Percentiles rank a stretch among this genome's conserved stretches.
phyloP scores from a whole-genome alignment of 2,797 vertebrate genomes.

The Anguilla marmorata region DNA sequence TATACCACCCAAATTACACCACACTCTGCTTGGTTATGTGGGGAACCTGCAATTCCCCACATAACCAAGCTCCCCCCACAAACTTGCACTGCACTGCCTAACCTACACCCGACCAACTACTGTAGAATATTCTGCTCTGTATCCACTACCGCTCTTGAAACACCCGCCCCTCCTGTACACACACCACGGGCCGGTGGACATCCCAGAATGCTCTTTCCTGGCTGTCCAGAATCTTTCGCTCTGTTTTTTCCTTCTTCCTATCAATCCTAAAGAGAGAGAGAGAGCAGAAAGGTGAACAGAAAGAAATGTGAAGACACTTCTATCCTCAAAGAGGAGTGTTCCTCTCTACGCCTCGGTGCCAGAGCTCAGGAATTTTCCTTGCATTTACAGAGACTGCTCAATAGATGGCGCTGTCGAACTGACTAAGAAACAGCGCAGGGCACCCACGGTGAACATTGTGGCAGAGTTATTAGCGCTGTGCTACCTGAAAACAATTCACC shows the following conservation, averaged over 20 bases:
- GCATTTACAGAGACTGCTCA: constrained; percentile 51
- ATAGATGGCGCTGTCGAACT: constrained; percentile 58
- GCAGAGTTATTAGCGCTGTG: background rate
- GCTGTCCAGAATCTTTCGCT: constrained; percentile 95
- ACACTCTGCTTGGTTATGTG: too few species aligned
- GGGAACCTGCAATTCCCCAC: too few species aligned
- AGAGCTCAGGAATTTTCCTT: background rate
- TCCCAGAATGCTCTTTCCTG: constrained; percentile 98
- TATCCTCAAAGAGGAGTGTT: too few species aligned
- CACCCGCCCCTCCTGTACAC: constrained; percentile 38
- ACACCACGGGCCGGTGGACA: constrained; percentile 94
- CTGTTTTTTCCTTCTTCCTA: constrained; percentile 95
- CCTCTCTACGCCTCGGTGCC: background rate
- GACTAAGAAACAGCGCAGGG: background rate
- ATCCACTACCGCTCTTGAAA: background rate
- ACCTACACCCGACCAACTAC: background rate
- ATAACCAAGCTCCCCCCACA: background rate
- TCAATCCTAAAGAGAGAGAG: constrained; percentile 80
- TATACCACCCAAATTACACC: background rate
- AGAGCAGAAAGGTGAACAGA: background rate
- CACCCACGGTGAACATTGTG: background rate
- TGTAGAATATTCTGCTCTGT: background rate
- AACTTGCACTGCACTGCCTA: background rate
- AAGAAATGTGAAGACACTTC: background rate
- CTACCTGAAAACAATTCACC: constrained; percentile 8